Evolutionary conservation across 2,797 vertebrate genomes (phyloP).

Genomic region (Lacerta viridis): DNA sequence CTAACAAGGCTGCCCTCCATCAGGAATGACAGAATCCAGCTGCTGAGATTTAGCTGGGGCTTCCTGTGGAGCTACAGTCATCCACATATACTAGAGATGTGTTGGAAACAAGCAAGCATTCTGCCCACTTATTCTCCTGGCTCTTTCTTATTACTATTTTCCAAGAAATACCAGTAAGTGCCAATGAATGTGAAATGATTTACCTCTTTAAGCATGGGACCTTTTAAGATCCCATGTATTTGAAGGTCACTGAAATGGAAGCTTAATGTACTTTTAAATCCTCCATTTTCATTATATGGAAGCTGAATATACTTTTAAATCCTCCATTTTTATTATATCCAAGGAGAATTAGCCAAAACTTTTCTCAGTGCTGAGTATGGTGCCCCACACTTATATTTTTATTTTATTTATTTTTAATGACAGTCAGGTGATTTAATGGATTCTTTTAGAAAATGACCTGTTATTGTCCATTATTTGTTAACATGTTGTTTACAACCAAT

Average conservation of each 20-base stretch:
- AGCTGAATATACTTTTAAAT: constrained; percentile 43
- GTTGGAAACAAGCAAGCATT: constrained; percentile 79
- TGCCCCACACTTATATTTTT: neutral
- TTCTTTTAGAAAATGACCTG: neutral
- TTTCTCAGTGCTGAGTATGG: neutral
- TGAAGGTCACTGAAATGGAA: constrained; percentile 50
- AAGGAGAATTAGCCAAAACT: neutral
- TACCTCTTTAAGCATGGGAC: constrained; percentile 83
- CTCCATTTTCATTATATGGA: constrained; percentile 19
- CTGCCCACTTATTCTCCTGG: constrained; percentile 75
- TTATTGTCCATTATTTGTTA: neutral
- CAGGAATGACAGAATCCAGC: constrained; percentile 93
- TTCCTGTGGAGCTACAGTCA: constrained; percentile 76
- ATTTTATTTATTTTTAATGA: neutral
- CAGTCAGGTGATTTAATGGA: neutral
- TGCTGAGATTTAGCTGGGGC: constrained; percentile 73
- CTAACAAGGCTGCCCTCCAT: constrained; percentile 92
- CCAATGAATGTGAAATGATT: constrained; percentile 77
- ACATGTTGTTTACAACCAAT: neutral
- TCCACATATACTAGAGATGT: constrained; percentile 79
- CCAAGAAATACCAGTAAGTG: constrained; percentile 48
- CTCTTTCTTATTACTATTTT: constrained; percentile 70
- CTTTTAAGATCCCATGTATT: constrained; percentile 62
- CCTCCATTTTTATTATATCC: constrained; percentile 7
- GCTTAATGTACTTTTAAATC: constrained; percentile 39